Conservation (phyloP, 2,888 invertebrate genomes). For the Tupiocoris notatus region DNA sequence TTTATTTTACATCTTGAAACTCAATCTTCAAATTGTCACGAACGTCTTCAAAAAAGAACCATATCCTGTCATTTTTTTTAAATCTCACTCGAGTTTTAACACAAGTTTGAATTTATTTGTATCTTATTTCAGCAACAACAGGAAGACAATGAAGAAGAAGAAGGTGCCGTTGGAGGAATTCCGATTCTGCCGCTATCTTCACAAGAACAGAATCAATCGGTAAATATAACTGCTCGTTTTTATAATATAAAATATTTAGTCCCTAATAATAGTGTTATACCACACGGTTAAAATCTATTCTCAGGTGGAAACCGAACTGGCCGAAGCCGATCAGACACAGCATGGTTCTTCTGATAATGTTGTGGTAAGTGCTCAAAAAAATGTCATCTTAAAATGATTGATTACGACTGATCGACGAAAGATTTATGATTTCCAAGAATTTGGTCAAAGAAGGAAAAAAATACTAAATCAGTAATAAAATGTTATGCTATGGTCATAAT, state of each 20-base stretch:
- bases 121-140: constrained; percentile 1
- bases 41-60: background rate
- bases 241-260: background rate
- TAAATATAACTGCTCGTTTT: background rate
- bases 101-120: no score
- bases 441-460: no score
- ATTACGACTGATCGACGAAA: background rate
- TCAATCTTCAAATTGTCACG: no score
- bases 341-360: constrained; percentile 45
- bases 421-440: no score
- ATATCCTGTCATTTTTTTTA: no score
- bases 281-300: background rate
- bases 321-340: constrained; percentile 48
- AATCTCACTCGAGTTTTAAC: no score
- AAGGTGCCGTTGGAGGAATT: constrained; percentile 46
- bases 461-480: no score
- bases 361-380: constrained; percentile 42
- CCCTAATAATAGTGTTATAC: no score
- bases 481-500: no score
- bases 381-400: background rate
- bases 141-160: constrained; percentile 44
- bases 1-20: no score
- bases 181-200: constrained; percentile 16
- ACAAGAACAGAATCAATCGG: constrained; percentile 8
- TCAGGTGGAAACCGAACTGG: constrained; percentile 46